These are phyloP conservation scores for Standfussiana lucernea DNA, from an alignment of 2,888 invertebrate species.

Conservation along the genomic window DNA sequence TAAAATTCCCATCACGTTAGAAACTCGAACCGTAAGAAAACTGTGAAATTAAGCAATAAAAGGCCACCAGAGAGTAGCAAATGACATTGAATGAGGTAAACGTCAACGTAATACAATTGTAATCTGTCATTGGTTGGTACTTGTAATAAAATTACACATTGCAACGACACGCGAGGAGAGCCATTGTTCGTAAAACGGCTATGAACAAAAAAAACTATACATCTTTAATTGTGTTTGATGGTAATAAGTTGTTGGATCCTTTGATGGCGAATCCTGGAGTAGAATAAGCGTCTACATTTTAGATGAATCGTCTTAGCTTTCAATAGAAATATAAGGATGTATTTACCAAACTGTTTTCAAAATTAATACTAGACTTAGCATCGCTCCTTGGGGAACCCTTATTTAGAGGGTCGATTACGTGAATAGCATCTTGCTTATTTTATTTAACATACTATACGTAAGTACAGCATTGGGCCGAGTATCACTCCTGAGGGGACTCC, in stretches of 20 bases:
- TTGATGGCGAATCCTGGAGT: conserved; percentile 20
- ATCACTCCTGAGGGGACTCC: neutral
- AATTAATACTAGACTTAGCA: conserved; percentile 7
- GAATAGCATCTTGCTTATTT: neutral
- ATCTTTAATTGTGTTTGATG: conserved; percentile 69
- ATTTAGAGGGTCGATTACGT: neutral
- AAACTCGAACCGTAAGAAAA: conserved; percentile 45
- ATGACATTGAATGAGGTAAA: conserved; percentile 72
- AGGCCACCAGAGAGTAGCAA: conserved; percentile 63
- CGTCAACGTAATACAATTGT: conserved; percentile 68
- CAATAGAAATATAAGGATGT: neutral
- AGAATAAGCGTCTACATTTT: neutral
- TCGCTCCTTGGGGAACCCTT: conserved; percentile 10
- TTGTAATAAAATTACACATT: conserved; percentile 73
- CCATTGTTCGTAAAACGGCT: conserved; percentile 68
- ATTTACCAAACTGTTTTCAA: neutral
- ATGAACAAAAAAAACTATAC: conserved; percentile 64
- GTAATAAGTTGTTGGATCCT: conserved; percentile 35
- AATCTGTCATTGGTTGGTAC: conserved; percentile 67
- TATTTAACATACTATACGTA: neutral
- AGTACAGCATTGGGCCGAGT: neutral
- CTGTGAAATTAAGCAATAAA: conserved; percentile 60
- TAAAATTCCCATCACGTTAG: conserved; percentile 5
- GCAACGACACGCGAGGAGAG: conserved; percentile 71
- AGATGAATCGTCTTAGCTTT: neutral